phyloP scores from a whole-genome alignment of 2,888 invertebrate genomes.

The Tridacna crocea region DNA sequence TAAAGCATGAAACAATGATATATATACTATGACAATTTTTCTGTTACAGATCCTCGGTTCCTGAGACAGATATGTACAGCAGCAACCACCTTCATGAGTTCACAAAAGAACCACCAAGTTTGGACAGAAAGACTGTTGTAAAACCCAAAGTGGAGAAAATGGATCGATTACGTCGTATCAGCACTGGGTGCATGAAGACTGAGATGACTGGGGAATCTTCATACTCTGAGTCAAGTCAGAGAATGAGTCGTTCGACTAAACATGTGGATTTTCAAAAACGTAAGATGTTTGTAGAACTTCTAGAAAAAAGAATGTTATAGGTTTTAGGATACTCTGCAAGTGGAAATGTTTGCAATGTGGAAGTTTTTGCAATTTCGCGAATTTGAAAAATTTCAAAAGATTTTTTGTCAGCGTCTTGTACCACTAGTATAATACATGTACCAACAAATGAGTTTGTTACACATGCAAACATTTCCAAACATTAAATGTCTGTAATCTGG shows the following conservation, averaged over 20 bases:
- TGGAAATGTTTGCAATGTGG: too few species aligned
- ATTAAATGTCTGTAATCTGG: too few species aligned
- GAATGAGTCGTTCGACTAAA: slow-evolving; percentile 33
- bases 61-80: slow-evolving; percentile 64
- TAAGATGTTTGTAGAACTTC: slow-evolving; percentile 17
- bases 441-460: not conserved
- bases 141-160: slow-evolving; percentile 79
- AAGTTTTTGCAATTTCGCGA: too few species aligned
- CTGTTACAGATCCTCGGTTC: not conserved
- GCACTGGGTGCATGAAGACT: slow-evolving; percentile 90
- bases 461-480: too few species aligned
- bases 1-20: too few species aligned
- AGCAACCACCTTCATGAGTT: slow-evolving; percentile 76
- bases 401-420: not conserved
- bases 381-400: not conserved
- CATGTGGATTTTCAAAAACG: slow-evolving; percentile 60
- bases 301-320: too few species aligned
- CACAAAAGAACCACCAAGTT: slow-evolving; percentile 76
- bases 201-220: slow-evolving; percentile 70
- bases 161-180: slow-evolving; percentile 88
- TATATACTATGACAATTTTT: not conserved
- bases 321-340: too few species aligned
- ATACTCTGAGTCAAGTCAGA: slow-evolving; percentile 32
- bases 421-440: not conserved
- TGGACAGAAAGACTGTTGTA: slow-evolving; percentile 61